Base-by-base conservation (phyloP, 2,113 vertebrate genomes). In the Crotalus tigris region DNA sequence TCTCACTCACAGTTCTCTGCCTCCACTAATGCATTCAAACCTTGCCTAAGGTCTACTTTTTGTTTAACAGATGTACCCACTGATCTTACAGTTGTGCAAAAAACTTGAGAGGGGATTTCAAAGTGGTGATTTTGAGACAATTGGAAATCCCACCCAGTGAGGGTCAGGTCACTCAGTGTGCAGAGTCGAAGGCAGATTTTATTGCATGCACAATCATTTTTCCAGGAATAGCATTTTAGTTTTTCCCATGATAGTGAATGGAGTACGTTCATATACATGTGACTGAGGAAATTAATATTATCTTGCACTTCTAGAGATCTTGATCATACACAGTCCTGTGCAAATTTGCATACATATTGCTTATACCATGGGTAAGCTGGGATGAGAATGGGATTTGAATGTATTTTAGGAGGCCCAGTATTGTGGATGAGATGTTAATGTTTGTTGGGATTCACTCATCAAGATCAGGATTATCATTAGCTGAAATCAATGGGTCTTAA, bases 11-110 rank as follows among this genome's bases (percentile, higher is more conserved):
- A 93, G 90, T 92, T 93, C 88, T 89, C 88, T 92, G 93, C 93
- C 92, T 94, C 94, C 95, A 90, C 12, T 93, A 90, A 92, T 75
- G 95, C 39, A 69, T 91, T 91, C 94, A 96, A 94, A 54, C 69
- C 92, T 95, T 93, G 93, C 91, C 92, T 92, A 85, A 94, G n/a
- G 0, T 86, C 29, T 55, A 55, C 13, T 85, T 94, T 90, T 92
- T 44, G 29, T 93, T 88, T 94, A 94, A 87, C 95, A 87, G 95
- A 81, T 81, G 75, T 91, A 90, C 88, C 64, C 11, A 33, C 21
- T 39, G 4, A 6, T 69, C n/a, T n/a, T 87, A 15, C 85, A 59
- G 29, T 26, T 59, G 55, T 39, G 11, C 29, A 59, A 26, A 44
- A 51, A 81, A 81, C 69, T 8, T 8, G 33, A 39, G 75, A 81